These are phyloP conservation scores for Protaetia brevitarsis DNA, from an alignment of 1,140 invertebrate species.

Conservation along the genomic window DNA sequence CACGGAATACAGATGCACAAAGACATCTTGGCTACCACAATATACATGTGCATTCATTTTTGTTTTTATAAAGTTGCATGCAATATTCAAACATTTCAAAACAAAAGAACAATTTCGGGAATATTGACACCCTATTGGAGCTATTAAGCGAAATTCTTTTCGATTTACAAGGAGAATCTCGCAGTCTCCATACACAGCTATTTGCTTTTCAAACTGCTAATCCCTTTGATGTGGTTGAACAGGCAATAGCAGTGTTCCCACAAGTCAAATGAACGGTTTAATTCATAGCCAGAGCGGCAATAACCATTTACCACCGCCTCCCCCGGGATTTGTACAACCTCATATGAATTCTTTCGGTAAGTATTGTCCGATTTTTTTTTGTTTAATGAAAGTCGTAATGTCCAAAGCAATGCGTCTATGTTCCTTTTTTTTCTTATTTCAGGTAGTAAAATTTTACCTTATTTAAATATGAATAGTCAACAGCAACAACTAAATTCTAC, in stretches of 20 bases:
- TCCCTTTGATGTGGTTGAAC: neutral
- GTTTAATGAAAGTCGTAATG: neutral
- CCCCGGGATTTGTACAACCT: conserved; percentile 48
- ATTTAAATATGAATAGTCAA: conserved; percentile 48
- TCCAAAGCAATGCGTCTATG: neutral
- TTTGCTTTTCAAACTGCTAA: too few relatives aligned
- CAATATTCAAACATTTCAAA: too few relatives aligned
- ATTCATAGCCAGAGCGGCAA: conserved; percentile 41
- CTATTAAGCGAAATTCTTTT: too few relatives aligned
- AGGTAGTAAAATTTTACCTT: conserved; percentile 52
- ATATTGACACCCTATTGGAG: too few relatives aligned
- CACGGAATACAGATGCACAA: too few relatives aligned
- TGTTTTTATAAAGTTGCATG: too few relatives aligned
- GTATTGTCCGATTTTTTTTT: conserved; percentile 24
- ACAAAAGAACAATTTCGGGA: too few relatives aligned
- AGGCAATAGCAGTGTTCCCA: conserved; percentile 23
- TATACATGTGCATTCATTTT: too few relatives aligned
- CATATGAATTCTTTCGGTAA: conserved; percentile 51
- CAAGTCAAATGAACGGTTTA: conserved; percentile 43
- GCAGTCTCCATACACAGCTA: too few relatives aligned
- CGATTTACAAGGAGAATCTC: too few relatives aligned
- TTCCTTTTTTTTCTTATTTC: conserved; percentile 31
- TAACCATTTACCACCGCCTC: conserved; percentile 42
- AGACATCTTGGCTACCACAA: too few relatives aligned
- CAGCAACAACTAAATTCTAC: conserved; percentile 40